A percentile compares a stretch with the other conserved stretches of the same genome.
Evolutionary conservation across 2,888 invertebrate genomes (phyloP).

Genomic region (Tuberolachnus salignus): DNA sequence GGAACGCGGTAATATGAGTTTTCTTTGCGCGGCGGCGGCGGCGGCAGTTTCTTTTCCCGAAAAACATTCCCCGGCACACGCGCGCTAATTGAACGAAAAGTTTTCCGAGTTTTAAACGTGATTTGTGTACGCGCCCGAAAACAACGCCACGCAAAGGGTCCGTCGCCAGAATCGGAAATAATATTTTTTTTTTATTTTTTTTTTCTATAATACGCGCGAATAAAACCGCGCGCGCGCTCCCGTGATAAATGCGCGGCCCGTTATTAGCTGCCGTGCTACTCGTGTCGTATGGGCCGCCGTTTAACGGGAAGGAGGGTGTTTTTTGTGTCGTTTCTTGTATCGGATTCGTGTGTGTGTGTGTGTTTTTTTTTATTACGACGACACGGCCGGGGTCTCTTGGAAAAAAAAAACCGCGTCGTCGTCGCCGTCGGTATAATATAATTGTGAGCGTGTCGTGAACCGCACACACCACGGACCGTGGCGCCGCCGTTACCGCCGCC

Average conservation of each 20-base stretch:
- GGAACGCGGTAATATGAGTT: background rate
- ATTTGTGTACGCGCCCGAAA: conserved; percentile 37
- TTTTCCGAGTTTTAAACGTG: conserved; percentile 40
- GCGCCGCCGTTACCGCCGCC: too few species aligned
- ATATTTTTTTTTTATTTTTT: background rate
- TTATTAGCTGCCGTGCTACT: conserved; percentile 5
- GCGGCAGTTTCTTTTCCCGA: background rate
- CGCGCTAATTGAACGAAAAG: conserved; percentile 42
- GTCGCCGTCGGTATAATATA: conserved; percentile 6
- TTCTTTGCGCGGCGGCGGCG: conserved; percentile 16
- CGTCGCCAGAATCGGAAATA: conserved; percentile 12
- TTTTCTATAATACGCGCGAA: background rate
- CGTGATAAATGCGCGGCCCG: conserved; percentile 31
- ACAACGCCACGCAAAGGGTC: background rate
- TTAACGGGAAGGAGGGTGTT: background rate
- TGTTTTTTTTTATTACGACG: conserved; percentile 25
- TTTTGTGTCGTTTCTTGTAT: conserved; percentile 4
- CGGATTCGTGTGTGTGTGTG: background rate
- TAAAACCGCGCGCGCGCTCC: background rate
- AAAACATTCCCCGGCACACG: background rate
- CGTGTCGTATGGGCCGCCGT: background rate
- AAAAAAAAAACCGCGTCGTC: background rate
- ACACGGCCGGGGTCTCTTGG: too few species aligned
- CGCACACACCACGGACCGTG: too few species aligned
- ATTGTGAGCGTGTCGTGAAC: too few species aligned